Evolutionary conservation across 2,888 invertebrate genomes (phyloP).

Genomic region (Orthosia cruda): DNA sequence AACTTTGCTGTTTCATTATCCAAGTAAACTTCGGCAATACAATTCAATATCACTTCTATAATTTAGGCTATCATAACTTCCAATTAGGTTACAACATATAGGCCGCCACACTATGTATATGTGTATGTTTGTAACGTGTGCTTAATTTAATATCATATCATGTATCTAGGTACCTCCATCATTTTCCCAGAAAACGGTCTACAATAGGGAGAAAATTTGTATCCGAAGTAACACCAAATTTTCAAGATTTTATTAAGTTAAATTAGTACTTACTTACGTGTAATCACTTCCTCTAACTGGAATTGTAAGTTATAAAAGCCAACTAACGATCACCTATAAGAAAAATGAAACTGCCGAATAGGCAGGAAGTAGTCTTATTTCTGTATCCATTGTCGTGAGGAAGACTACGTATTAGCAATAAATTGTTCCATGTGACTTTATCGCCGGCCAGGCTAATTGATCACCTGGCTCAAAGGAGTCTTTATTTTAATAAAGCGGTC

Average conservation of each 20-base stretch:
- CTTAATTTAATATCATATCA: no score
- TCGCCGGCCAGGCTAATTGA: conserved; percentile 9
- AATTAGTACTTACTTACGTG: no score
- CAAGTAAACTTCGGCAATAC: background rate
- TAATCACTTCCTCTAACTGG: no score
- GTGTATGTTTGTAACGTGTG: no score
- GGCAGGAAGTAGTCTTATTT: background rate
- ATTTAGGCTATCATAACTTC: background rate
- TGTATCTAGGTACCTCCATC: background rate
- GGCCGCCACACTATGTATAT: background rate
- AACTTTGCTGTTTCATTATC: background rate
- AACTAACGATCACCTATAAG: background rate
- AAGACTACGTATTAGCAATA: conserved; percentile 27
- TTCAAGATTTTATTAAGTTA: no score
- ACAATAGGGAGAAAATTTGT: no score
- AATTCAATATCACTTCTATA: background rate
- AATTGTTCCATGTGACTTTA: conserved; percentile 31
- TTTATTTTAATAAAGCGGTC: background rate
- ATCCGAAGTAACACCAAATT: no score
- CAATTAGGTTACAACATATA: background rate
- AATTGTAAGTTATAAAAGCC: background rate
- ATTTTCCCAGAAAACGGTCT: background rate
- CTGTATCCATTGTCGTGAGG: background rate
- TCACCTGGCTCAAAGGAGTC: conserved; percentile 2
- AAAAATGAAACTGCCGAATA: background rate